A percentile compares a stretch with the other conserved stretches of the same genome.
Evolutionary conservation across 2,888 invertebrate genomes (phyloP).

Genomic region (Agrenia bidenticulata): DNA sequence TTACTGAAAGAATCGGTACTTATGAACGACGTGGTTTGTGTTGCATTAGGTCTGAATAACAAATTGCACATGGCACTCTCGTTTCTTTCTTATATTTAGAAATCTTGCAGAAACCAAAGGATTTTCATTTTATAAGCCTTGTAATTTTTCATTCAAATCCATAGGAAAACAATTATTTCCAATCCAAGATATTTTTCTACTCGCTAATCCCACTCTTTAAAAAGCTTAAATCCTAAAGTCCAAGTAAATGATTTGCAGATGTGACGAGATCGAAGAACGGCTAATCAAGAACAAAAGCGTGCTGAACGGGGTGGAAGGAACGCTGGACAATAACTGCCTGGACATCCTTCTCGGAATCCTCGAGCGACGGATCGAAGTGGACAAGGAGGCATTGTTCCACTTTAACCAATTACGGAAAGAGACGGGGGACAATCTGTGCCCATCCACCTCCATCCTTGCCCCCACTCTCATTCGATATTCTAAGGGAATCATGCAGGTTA

Average conservation of each 20-base stretch:
- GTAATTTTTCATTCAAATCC: no score
- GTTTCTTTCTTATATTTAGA: no score
- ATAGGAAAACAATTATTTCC: no score
- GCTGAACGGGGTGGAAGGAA: conserved; percentile 67
- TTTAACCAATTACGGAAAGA: conserved; percentile 58
- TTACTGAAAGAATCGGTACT: no score
- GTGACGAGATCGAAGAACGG: conserved; percentile 80
- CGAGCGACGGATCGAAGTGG: conserved; percentile 79
- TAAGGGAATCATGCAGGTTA: conserved; percentile 62
- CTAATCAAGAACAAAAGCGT: conserved; percentile 89
- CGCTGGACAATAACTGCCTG: conserved; percentile 77
- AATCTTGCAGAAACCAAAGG: no score
- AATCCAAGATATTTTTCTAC: no score
- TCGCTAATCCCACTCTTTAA: no score
- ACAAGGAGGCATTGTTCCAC: conserved; percentile 79
- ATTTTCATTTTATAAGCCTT: no score
- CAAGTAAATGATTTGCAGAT: conserved; percentile 25
- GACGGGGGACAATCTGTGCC: conserved; percentile 56
- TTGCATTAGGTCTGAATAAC: no score
- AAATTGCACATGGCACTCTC: no score
- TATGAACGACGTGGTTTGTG: no score
- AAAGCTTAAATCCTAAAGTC: no score
- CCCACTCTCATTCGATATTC: conserved; percentile 60
- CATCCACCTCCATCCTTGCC: conserved; percentile 65
- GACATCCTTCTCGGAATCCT: conserved; percentile 72